These are phyloP conservation scores for Gallinago media DNA, from an alignment of 2,113 vertebrate species.

Conservation along the genomic window DNA sequence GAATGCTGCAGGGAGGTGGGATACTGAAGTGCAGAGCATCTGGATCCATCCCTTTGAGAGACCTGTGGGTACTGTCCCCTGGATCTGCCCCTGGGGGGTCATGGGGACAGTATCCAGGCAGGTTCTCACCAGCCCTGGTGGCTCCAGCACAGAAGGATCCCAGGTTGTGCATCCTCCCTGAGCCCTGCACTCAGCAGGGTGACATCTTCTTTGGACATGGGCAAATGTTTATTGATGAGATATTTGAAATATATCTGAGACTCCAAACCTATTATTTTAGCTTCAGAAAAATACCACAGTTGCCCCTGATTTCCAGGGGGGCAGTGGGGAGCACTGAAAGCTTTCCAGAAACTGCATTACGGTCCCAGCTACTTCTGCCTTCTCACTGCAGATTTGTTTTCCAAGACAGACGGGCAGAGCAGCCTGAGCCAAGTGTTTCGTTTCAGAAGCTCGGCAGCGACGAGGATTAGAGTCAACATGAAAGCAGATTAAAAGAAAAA, in stretches of 20 bases:
- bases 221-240: background rate
- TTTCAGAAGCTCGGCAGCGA: background rate
- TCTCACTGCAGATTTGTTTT: conserved; percentile 10
- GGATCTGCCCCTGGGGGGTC: background rate
- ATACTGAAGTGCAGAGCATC: background rate
- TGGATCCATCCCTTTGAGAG: background rate
- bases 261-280: background rate
- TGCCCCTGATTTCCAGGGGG: background rate
- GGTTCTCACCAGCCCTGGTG: background rate
- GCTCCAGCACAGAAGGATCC: background rate
- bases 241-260: background rate
- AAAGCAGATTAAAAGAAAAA: conserved; percentile 64
- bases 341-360: conserved; percentile 19
- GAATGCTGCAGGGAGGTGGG: background rate
- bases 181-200: background rate
- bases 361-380: background rate
- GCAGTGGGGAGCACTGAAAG: background rate
- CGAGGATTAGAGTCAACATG: conserved; percentile 42
- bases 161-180: fast-evolving
- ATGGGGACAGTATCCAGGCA: fast-evolving
- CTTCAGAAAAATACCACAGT: background rate
- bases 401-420: conserved; percentile 11
- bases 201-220: background rate
- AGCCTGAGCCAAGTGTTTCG: background rate
- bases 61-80: background rate